Conservation (phyloP, 1,140 invertebrate genomes). For the Physella acuta region DNA sequence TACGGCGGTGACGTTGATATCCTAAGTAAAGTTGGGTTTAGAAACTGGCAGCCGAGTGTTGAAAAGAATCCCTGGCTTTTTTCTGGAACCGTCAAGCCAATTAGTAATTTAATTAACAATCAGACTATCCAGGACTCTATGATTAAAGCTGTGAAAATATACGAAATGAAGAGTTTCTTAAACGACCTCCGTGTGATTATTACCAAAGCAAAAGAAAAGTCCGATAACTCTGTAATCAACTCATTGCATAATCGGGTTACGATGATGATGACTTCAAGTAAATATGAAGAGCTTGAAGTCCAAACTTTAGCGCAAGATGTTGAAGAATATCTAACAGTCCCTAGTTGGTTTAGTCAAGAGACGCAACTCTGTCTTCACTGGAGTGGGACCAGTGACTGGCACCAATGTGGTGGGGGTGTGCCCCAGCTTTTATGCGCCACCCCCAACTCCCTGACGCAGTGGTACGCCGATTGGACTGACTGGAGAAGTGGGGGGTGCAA, state of each 20-base stretch:
- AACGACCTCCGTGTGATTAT: background rate
- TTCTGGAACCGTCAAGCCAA: constrained; percentile 16
- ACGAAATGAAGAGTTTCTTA: constrained; percentile 6
- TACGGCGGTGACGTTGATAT: constrained; percentile 24
- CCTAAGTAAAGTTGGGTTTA: background rate
- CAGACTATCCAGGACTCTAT: constrained; percentile 5
- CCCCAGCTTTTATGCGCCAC: constrained; percentile 22
- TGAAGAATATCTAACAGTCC: constrained; percentile 11
- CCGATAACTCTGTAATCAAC: background rate
- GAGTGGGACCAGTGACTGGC: constrained; percentile 21
- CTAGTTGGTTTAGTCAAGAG: constrained; percentile 22
- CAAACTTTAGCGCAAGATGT: constrained; percentile 16
- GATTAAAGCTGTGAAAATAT: constrained; percentile 5
- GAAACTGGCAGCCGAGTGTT: constrained; percentile 16
- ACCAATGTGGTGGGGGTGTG: constrained; percentile 28
- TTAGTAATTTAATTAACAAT: constrained; percentile 15
- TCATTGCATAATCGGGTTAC: background rate
- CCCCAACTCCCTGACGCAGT: constrained; percentile 21
- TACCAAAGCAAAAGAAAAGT: background rate
- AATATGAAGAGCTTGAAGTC: constrained; percentile 4
- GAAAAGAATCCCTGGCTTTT: constrained; percentile 23
- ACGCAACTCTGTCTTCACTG: constrained; percentile 30
- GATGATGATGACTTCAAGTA: background rate
- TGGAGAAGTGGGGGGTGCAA: constrained; percentile 26
- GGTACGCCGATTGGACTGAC: constrained; percentile 30